Base-by-base conservation (phyloP, 1,140 invertebrate species). In the Nasonia vitripennis region DNA sequence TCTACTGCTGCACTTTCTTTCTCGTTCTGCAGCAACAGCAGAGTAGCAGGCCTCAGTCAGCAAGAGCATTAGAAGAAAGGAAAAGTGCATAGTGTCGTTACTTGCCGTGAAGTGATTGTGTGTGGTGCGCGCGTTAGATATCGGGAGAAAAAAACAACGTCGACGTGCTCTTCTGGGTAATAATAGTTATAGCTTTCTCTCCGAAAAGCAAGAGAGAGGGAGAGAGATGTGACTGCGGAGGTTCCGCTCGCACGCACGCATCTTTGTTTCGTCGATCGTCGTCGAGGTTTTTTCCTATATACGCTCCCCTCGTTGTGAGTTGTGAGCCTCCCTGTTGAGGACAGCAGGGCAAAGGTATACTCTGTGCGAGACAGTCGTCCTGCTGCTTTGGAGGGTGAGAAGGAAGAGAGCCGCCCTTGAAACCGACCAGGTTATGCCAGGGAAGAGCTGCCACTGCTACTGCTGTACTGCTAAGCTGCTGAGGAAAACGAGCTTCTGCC, bases 391-490 rank as follows among this genome's bases (percentile, higher is more conserved):
- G 55, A 14, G 14, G 20, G 55, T n/a, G 17, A 62, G 14, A n/a
- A 62, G 12, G 14, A 51, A 51, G 55, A 20, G 55, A 20, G 55
- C 17, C 55, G 55, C 20, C 14, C 17, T 27, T 71, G 68, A 71
- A 71, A 71, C 68, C 27, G 11, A 20, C 11, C 67, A 85, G 84
- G 84, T 85, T 85, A 81, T 81, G 79, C 27, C 23, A 68, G 55
- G 41, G 5, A 77, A 78, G 1, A 67, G 11, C 23, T 31, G 17
- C 48, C 34, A 17, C 70, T 77, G 37, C 3, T 37, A 48, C n/a
- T 41, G 12, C 51, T 45, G n/a, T 12, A 7, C 51, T 77, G 31
- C 9, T 68, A 9, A 6, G 71, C 27, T 37, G 55, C 37, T 12
- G 23, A 81, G 31, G 27, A 73, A 27, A 77, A 37, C 78, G 55